phyloP scores from a whole-genome alignment of 2,797 vertebrate species.

The Sciaenops ocellatus region DNA sequence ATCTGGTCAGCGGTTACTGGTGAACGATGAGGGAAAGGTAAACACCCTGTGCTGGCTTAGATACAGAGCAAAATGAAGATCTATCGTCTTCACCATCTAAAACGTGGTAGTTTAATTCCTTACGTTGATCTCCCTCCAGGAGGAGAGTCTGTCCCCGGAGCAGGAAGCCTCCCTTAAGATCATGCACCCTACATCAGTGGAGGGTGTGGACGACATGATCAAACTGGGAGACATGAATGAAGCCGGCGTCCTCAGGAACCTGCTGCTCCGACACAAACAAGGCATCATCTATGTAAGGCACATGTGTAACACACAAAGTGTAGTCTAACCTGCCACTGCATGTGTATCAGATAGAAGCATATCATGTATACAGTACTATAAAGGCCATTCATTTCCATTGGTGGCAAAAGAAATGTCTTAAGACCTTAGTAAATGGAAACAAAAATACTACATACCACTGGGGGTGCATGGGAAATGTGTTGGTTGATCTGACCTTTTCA shows the following conservation, averaged over 20 bases:
- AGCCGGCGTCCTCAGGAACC: constrained; percentile 93
- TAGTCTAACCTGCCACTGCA: neutral
- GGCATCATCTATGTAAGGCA: constrained; percentile 93
- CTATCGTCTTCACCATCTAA: no score
- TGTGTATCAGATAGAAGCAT: no score
- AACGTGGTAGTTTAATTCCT: neutral
- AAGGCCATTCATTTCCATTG: no score
- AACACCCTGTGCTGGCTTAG: neutral
- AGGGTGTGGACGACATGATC: constrained; percentile 97
- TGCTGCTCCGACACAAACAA: constrained; percentile 90
- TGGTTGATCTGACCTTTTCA: neutral
- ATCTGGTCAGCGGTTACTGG: constrained; percentile 83
- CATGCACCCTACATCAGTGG: constrained; percentile 92
- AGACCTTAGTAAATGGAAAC: no score
- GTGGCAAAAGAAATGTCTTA: no score
- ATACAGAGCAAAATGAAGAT: neutral
- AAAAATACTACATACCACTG: no score
- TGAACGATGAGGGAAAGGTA: constrained; percentile 96
- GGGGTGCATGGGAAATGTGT: no score
- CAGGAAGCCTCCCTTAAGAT: constrained; percentile 77
- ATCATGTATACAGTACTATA: no score
- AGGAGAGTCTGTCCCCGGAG: constrained; percentile 81
- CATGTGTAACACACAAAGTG: neutral
- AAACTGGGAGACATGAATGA: constrained; percentile 92
- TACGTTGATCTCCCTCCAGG: constrained; percentile 75